Conservation (phyloP, 2,113 vertebrate species). For the Fulmarus glacialis region DNA sequence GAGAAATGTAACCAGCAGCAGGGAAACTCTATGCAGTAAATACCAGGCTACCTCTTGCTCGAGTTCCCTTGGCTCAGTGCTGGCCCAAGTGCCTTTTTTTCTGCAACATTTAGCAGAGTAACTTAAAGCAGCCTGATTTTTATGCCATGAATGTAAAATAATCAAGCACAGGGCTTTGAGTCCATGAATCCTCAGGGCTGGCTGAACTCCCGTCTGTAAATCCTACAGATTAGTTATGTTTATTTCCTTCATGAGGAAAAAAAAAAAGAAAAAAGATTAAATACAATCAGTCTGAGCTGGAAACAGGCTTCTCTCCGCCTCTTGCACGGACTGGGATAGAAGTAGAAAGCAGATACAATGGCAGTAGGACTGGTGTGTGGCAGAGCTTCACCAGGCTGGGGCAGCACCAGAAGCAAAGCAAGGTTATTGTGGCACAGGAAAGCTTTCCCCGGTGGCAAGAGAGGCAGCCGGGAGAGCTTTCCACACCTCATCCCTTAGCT, state of each 20-base stretch:
- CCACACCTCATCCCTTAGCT: neutral
- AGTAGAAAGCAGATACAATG: neutral
- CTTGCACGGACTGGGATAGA: neutral
- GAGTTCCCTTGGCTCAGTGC: neutral
- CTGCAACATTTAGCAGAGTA: neutral
- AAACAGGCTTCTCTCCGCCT: neutral
- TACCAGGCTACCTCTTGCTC: neutral
- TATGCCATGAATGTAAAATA: neutral
- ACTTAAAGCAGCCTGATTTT: neutral
- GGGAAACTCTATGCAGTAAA: neutral
- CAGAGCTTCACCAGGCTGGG: neutral
- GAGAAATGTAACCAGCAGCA: neutral
- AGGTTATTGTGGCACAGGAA: neutral
- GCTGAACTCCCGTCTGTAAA: neutral
- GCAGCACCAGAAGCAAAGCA: neutral
- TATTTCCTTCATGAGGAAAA: neutral
- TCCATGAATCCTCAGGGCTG: neutral
- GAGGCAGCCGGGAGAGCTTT: neutral
- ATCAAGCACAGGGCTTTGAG: neutral
- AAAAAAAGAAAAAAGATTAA: neutral
- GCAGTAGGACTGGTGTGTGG: neutral
- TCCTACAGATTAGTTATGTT: neutral
- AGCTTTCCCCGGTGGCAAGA: neutral
- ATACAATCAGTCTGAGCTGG: neutral
- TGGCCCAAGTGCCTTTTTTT: neutral